A percentile compares a stretch with the other conserved stretches of the same genome.
Evolutionary conservation across 2,797 vertebrate genomes (phyloP).

Genomic region (Semaprochilodus insignis): DNA sequence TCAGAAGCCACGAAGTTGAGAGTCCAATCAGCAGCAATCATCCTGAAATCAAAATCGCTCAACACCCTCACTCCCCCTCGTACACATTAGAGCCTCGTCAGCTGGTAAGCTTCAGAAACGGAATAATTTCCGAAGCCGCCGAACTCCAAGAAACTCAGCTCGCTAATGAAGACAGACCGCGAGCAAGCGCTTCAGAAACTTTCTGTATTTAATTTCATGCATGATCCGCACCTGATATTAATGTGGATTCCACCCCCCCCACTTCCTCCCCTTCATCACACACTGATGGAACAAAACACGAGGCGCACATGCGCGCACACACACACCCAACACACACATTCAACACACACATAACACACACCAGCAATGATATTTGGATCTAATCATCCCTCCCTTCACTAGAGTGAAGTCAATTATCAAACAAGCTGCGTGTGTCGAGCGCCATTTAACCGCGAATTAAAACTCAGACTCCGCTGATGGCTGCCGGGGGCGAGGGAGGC

Average conservation of each 20-base stretch:
- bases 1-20: not conserved
- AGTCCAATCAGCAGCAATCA: slow-evolving; percentile 42
- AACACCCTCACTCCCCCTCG: not conserved
- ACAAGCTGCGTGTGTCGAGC: slow-evolving; percentile 73
- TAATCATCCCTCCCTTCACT: slow-evolving; percentile 78
- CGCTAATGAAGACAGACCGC: slow-evolving; percentile 57
- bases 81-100: slow-evolving; percentile 22
- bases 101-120: slow-evolving; percentile 23
- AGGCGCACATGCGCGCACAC: not conserved
- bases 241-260: slow-evolving; percentile 59
- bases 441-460: slow-evolving; percentile 82
- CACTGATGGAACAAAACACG: slow-evolving; percentile 24
- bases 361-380: slow-evolving; percentile 73
- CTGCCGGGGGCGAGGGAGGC: slow-evolving; percentile 68
- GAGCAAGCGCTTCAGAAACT: slow-evolving; percentile 57
- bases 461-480: slow-evolving; percentile 74
- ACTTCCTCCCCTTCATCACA: slow-evolving; percentile 52
- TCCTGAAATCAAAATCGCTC: slow-evolving; percentile 30
- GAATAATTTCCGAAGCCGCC: slow-evolving; percentile 56
- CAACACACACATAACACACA: slow-evolving; percentile 52
- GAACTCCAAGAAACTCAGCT: slow-evolving; percentile 51
- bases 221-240: slow-evolving; percentile 65
- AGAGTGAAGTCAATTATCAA: slow-evolving; percentile 81
- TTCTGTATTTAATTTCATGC: slow-evolving; percentile 61
- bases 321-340: not conserved